phyloP scores from a whole-genome alignment of 2,797 vertebrate species.

The Mallotus villosus region DNA sequence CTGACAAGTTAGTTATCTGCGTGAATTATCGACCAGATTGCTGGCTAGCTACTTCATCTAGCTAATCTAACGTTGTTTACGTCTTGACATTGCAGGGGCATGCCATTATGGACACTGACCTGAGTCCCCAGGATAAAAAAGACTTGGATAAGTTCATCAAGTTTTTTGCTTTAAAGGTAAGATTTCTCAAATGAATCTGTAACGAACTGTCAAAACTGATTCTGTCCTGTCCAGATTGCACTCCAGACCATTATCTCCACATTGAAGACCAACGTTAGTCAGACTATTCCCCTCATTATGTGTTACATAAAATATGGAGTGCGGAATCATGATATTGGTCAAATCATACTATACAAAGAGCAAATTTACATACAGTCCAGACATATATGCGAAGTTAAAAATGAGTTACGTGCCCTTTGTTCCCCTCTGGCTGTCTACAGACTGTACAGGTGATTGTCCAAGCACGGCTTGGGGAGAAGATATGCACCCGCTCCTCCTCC shows the following conservation, averaged over 20 bases:
- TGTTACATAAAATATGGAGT: no score
- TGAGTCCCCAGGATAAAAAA: conserved; percentile 97
- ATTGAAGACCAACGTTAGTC: background rate
- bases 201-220: background rate
- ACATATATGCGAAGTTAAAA: background rate
- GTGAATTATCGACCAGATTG: background rate
- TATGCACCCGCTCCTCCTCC: conserved; percentile 92
- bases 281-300: no score
- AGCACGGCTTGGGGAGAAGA: conserved; percentile 96
- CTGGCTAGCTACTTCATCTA: background rate
- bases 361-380: background rate
- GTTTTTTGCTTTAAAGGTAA: conserved; percentile 98
- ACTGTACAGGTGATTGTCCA: conserved; percentile 98
- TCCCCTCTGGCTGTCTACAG: conserved; percentile 61
- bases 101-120: conserved; percentile 93
- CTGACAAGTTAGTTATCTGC: background rate
- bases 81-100: conserved; percentile 65
- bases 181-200: background rate
- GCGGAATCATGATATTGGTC: background rate
- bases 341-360: background rate
- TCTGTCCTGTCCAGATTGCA: background rate
- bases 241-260: background rate
- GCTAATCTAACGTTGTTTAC: conserved; percentile 29
- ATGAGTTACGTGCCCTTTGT: conserved; percentile 12
- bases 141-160: conserved; percentile 99